Conservation (phyloP, 2,888 invertebrate genomes). For the Caenorhabditis doughertyi region DNA sequence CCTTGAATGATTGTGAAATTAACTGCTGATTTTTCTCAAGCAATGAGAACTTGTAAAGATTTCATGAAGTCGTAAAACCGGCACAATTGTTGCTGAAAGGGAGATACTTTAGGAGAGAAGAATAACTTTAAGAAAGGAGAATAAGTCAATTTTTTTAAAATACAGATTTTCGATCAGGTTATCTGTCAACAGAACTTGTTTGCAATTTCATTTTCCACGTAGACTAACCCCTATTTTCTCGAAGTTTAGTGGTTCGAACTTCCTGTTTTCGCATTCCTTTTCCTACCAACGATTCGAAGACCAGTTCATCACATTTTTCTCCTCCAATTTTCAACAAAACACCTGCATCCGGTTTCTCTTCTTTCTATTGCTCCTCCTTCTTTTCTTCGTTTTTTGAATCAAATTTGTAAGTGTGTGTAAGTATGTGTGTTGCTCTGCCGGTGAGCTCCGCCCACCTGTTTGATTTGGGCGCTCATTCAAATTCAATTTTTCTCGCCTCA, state of each 20-base stretch:
- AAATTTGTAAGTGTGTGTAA: conserved; percentile 19
- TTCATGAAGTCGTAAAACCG: no score
- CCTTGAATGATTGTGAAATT: no score
- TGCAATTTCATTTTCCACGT: no score
- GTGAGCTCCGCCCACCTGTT: conserved; percentile 57
- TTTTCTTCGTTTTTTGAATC: conserved; percentile 24
- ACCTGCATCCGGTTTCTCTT: conserved; percentile 42
- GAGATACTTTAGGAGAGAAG: no score
- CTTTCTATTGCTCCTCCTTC: conserved; percentile 9
- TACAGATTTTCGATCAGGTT: no score
- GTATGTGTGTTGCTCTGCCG: conserved; percentile 15
- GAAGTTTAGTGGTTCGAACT: conserved; percentile 26
- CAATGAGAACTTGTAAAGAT: no score
- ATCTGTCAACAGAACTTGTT: no score
- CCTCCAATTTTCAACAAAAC: conserved; percentile 24
- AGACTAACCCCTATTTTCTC: not conserved
- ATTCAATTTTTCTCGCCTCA: conserved; percentile 58
- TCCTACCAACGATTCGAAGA: not conserved
- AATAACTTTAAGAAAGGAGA: no score
- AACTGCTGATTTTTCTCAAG: no score
- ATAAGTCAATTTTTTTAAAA: no score
- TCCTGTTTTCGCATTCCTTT: conserved; percentile 31
- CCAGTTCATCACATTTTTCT: not conserved
- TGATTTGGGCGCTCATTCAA: conserved; percentile 59
- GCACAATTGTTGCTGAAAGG: no score